phyloP scores from a whole-genome alignment of 30 jellyfish, hydroid and myxozoan species.

The Aurelia sp. region DNA sequence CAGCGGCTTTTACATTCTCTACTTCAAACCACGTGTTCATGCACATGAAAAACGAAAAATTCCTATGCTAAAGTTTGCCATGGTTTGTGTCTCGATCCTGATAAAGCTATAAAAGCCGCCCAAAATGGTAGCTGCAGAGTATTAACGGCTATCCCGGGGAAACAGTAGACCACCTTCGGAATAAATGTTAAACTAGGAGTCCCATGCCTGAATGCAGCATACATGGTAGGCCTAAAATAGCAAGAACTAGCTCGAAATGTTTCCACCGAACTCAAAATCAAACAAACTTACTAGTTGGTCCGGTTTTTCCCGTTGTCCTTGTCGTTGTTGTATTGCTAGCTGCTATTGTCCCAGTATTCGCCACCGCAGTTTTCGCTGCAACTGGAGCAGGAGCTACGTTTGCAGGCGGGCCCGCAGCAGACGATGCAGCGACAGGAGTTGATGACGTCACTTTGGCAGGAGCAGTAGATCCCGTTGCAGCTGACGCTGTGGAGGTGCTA shows the following conservation, averaged over 20 bases:
- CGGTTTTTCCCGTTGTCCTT: slow-evolving; percentile 47
- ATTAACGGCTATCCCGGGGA: too few species aligned
- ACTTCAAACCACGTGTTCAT: too few species aligned
- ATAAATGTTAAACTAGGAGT: too few species aligned
- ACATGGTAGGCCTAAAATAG: too few species aligned
- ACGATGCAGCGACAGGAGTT: background rate
- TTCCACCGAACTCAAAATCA: background rate
- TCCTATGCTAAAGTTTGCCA: too few species aligned
- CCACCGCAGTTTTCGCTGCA: slow-evolving; percentile 6
- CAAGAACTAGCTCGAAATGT: background rate
- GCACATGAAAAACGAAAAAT: too few species aligned
- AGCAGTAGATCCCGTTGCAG: slow-evolving; percentile 16
- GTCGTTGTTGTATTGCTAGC: slow-evolving; percentile 67
- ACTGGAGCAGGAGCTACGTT: slow-evolving; percentile 9
- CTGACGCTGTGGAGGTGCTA: slow-evolving; percentile 21
- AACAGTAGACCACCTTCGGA: too few species aligned
- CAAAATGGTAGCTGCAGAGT: too few species aligned
- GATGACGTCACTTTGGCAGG: slow-evolving; percentile 12
- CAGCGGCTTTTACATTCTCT: too few species aligned
- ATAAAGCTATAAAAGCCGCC: too few species aligned
- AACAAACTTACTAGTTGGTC: slow-evolving; percentile 46
- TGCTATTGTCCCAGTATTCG: slow-evolving; percentile 72
- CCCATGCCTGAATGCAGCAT: too few species aligned
- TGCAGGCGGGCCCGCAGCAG: slow-evolving; percentile 1
- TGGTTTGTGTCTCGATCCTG: too few species aligned